Base-by-base conservation (phyloP, 2,113 vertebrate genomes). In the Glaucidium brasilianum region DNA sequence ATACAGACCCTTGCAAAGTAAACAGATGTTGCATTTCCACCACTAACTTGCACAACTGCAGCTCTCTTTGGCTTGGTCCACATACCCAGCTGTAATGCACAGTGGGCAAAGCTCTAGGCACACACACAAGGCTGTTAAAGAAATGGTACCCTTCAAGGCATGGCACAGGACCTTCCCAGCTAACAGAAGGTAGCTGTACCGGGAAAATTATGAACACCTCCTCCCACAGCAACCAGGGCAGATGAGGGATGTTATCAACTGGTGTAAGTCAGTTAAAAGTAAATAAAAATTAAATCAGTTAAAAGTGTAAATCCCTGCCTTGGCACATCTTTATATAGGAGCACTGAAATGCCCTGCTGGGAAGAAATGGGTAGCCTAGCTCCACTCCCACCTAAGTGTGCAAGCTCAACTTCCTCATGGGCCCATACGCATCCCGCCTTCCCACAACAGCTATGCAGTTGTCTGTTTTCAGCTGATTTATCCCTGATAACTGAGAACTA, bases 41-140 rank as follows among this genome's bases (percentile, higher is more conserved):
- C 17, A 0, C 14, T 59, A 34, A 74, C 55, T 63, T 18, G 25
- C 37, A 26, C 17, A 15, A 34, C 30, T 11, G 59, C 85, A 32
- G 7, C 55, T 22, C 63, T 35, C 21, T 3, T 8, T 1, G 12
- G 32, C 39, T 35, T 10, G 20, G 30, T 13, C 41, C 29, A 3
- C 10, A 0, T 4, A 17, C 3, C 18, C 66, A 12, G 2, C 0
- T 3, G 27, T 5, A 25, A 15, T 0, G 0, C 39, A 2, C 4
- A 10, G 50, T 0, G 2, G 45, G 34, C 43, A 35, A 18, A 66
- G 64, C 35, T 32, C n/a, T 10, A 9, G 8, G 29, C 5, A 25
- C 35, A 22, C 17, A 3, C 14, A 16, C 19, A 11, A 15, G 34
- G 34, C 47, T 68, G 53, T 2, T n/a, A 3, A 32, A 37, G 22